Base-by-base conservation (phyloP, 2,888 invertebrate genomes). In the Orthosia gothica region DNA sequence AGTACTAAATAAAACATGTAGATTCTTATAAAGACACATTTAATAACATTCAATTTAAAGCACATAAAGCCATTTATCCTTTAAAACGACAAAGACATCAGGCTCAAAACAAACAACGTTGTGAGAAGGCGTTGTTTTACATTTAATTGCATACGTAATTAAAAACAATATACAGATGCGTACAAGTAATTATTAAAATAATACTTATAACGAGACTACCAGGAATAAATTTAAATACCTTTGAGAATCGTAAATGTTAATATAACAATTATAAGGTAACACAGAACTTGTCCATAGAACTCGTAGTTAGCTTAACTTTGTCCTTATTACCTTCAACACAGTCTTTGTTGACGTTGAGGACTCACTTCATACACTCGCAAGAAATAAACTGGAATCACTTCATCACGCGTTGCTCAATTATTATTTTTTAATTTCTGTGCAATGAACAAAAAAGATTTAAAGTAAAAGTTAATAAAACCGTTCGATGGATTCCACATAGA, bases 111-210 rank as follows among this genome's bases (percentile, higher is more conserved):
- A 3, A 40, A 52, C 54, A 20, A 74, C 13, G 26, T 5, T n/a
- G 13, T 9, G 1, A 32, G 40, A 61, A 58, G 16, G n/a, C 23
- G 18, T 26, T 66, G 23, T 64, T 66, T 66, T 65, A 58, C 68
- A 73, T 82, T 62, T 78, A 81, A 78, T 81, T 69, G 47, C 20
- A 32, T 15, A n/a, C 20, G 54, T 67, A 67, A 67, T 67, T 79
- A 49, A 11, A 61, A 67, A 73, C 82, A 81, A 81, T 76, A 49
- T 50, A 81, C 49, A 63, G 68, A 65, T 63, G 54, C 52, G 58
- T 20, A 40, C n/a, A 52, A 65, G 16, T 81, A 61, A 81, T 81
- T 76, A 73, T 73, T 70, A 50, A 70, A 70, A 55, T 73, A 69
- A 45, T 63, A 65, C 45, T 4, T 59, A 64, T 55, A 7, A 55